These are phyloP conservation scores for Agriopis leucophaearia DNA, from an alignment of 2,888 invertebrate genomes.

Conservation along the genomic window DNA sequence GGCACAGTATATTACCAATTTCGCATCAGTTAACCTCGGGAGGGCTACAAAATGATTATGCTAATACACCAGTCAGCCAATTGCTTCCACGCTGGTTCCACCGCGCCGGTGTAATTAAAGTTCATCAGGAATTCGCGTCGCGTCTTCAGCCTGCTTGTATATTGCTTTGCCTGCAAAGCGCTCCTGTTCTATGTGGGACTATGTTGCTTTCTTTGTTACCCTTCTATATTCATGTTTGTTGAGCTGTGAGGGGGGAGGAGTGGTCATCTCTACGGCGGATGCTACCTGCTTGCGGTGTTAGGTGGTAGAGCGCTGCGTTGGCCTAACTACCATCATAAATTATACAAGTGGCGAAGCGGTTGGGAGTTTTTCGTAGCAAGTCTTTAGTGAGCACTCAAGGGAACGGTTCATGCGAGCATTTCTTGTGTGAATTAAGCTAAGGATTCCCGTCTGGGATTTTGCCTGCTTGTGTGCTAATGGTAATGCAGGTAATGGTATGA, in stretches of 20 bases:
- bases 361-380: constrained; percentile 68
- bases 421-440: constrained; percentile 70
- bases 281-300: constrained; percentile 65
- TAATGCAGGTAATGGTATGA: constrained; percentile 54
- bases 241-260: constrained; percentile 43
- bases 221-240: constrained; percentile 47
- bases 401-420: constrained; percentile 65
- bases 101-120: constrained; percentile 68
- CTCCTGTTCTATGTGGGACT: constrained; percentile 54
- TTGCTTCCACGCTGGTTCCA: constrained; percentile 66
- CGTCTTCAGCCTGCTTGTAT: constrained; percentile 65
- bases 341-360: constrained; percentile 68
- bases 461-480: constrained; percentile 55
- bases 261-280: constrained; percentile 49
- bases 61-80: constrained; percentile 71
- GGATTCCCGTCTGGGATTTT: constrained; percentile 59
- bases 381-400: constrained; percentile 70
- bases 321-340: constrained; percentile 76
- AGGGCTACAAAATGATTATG: constrained; percentile 70
- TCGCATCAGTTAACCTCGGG: constrained; percentile 66
- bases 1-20: constrained; percentile 57
- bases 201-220: constrained; percentile 52
- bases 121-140: constrained; percentile 70
- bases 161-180: constrained; percentile 59
- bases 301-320: constrained; percentile 61